phyloP scores from a whole-genome alignment of 2,113 vertebrate genomes.

The Salvator merianae region DNA sequence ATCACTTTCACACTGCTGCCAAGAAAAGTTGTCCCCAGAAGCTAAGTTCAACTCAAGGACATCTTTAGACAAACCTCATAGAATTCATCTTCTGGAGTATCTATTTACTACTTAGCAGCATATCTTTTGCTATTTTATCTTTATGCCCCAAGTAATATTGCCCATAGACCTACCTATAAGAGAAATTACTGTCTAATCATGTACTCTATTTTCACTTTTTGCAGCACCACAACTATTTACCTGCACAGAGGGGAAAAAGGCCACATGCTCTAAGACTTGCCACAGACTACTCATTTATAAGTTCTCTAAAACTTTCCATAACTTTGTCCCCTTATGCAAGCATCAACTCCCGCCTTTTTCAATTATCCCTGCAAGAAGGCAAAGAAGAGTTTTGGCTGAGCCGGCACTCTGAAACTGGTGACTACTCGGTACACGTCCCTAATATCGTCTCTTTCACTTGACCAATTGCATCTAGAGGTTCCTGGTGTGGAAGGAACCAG shows the following conservation, averaged over 20 bases:
- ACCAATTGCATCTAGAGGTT: background rate
- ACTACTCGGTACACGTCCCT: constrained; percentile 74
- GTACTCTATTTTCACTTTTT: constrained; percentile 32
- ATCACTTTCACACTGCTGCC: too few species aligned
- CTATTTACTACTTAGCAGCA: background rate
- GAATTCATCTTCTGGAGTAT: background rate
- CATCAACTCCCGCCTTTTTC: constrained; percentile 81
- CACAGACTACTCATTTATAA: constrained; percentile 74
- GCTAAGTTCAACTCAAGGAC: too few species aligned
- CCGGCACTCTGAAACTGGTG: constrained; percentile 69
- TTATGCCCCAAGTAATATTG: background rate
- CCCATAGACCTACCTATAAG: too few species aligned
- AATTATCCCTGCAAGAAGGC: constrained; percentile 75
- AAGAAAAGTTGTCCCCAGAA: too few species aligned
- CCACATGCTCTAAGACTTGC: constrained; percentile 65
- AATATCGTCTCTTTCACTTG: background rate
- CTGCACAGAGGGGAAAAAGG: constrained; percentile 47
- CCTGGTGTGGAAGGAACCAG: background rate
- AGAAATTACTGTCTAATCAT: background rate
- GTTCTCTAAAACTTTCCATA: constrained; percentile 84
- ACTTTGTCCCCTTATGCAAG: constrained; percentile 83
- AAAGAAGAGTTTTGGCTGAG: constrained; percentile 81
- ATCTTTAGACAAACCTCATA: too few species aligned
- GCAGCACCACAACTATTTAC: constrained; percentile 67
- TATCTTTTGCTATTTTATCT: background rate